Percentiles rank a stretch among this genome's conserved stretches.
phyloP scores from a whole-genome alignment of 2,797 vertebrate genomes.

The Brachymystax lenok region DNA sequence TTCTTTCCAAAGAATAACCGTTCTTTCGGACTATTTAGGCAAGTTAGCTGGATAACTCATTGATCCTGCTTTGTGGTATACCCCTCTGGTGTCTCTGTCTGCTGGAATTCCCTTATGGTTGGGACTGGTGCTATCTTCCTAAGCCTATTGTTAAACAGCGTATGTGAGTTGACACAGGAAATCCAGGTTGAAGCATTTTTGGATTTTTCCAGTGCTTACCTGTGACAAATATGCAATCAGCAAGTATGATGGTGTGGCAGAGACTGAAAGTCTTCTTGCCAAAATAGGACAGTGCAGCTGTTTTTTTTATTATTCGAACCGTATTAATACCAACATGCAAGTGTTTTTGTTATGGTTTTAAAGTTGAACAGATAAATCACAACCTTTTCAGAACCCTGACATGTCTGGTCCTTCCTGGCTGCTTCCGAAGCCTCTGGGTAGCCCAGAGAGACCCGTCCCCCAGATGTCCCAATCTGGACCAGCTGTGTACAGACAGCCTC shows the following conservation, averaged over 20 bases:
- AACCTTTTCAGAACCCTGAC: constrained; percentile 42
- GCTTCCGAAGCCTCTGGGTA: constrained; percentile 77
- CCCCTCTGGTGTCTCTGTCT: constrained; percentile 27
- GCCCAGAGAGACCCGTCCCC: constrained; percentile 68
- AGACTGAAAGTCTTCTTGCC: too few species aligned
- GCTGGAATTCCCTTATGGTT: constrained; percentile 70
- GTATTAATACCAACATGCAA: too few species aligned
- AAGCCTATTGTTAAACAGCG: constrained; percentile 66
- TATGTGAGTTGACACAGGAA: constrained; percentile 70
- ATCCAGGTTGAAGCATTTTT: constrained; percentile 59
- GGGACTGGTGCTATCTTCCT: constrained; percentile 59
- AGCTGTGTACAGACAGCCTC: constrained; percentile 73
- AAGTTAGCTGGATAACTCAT: too few species aligned
- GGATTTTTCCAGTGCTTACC: constrained; percentile 70
- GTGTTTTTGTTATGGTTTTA: too few species aligned
- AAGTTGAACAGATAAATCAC: too few species aligned
- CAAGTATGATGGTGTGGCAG: not conserved
- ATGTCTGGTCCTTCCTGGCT: constrained; percentile 85
- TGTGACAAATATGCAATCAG: constrained; percentile 33
- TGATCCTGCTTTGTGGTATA: too few species aligned
- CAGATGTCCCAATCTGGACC: constrained; percentile 71
- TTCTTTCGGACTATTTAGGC: too few species aligned
- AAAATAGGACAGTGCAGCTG: too few species aligned
- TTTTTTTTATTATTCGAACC: too few species aligned
- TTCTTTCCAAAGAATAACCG: too few species aligned